Evolutionary conservation across 2,113 vertebrate species (phyloP), one percentile per base, ranked within the genome.

Genomic region (Emydura subglobosa): DNA sequence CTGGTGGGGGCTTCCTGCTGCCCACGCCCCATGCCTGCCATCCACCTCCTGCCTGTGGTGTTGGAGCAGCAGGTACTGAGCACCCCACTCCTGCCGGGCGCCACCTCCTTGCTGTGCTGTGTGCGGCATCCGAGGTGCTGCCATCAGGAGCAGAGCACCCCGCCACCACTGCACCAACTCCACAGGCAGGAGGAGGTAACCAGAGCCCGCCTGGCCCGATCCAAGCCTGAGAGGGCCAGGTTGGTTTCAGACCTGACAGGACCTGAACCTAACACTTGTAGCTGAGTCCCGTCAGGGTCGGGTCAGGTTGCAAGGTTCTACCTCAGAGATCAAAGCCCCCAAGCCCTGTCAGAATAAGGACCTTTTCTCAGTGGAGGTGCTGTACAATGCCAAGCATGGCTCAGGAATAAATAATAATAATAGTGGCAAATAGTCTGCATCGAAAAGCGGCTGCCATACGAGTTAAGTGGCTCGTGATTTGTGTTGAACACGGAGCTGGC

Each of bases 71-170:
- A 39, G n/a, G n/a, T 72, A 8, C n/a, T 72, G 19, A 9, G 39
- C 10, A 8, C 17, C 19, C 9, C n/a, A 7, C 65, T 21, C 4
- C n/a, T 10, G 65, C 17, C n/a, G 19, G 34, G 8, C 1, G 17
- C 65, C 16, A 34, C 7, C 1, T 7, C 31, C 34, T 68, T 68
- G 65, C 65, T n/a, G 34, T 16, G 21, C 65, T 17, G 17, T 21
- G 16, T 68, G 34, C 6, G 9, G 34, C n/a, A 19, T 72, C 8
- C 10, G 65, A 72, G n/a, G 16, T 8, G 2, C 34, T 72, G 17
- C 4, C 39, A 39, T 39, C 39, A 39, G 39, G 39, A 68, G 34
- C 65, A 68, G 34, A 17, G 21, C 34, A 39, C 1, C 6, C 17
- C 39, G 65, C 34, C 65, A 39, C 34, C 34, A 68, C 34, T 39